Conservation (phyloP, 2,888 invertebrate species). For the Drosophila seclusa region DNA sequence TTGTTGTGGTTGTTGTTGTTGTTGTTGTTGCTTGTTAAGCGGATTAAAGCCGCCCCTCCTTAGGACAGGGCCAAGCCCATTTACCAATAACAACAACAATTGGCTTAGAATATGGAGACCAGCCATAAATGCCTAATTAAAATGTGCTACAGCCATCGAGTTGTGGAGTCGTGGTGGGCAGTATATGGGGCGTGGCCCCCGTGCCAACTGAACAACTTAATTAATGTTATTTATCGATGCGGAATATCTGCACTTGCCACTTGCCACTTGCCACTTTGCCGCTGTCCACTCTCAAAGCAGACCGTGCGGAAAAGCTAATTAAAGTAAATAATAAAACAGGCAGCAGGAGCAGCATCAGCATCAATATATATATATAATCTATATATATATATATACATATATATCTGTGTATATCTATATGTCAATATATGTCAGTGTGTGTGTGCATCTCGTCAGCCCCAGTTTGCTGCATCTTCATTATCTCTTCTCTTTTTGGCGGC, state of each 20-base stretch:
- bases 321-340: constrained; percentile 73
- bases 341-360: constrained; percentile 10
- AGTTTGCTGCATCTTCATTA: constrained; percentile 22
- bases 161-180: constrained; percentile 34
- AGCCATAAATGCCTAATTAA: constrained; percentile 73
- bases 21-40: constrained; percentile 41
- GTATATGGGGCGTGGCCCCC: constrained; percentile 52
- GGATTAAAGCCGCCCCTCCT: constrained; percentile 49
- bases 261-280: constrained; percentile 14
- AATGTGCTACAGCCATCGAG: constrained; percentile 40
- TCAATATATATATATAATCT: background rate
- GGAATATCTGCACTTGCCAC: constrained; percentile 61
- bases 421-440: background rate
- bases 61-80: background rate
- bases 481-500: constrained; percentile 44
- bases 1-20: constrained; percentile 8
- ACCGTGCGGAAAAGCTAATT: constrained; percentile 76
- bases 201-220: constrained; percentile 70
- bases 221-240: constrained; percentile 79
- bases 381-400: background rate
- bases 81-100: constrained; percentile 20
- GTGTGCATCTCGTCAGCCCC: constrained; percentile 17
- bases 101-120: constrained; percentile 43
- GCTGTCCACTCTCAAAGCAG: constrained; percentile 17
- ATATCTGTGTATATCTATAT: background rate